Evolutionary conservation across 1,140 invertebrate genomes (phyloP), one percentile per base, ranked within the genome.

Genomic region (Diuraphis noxia): DNA sequence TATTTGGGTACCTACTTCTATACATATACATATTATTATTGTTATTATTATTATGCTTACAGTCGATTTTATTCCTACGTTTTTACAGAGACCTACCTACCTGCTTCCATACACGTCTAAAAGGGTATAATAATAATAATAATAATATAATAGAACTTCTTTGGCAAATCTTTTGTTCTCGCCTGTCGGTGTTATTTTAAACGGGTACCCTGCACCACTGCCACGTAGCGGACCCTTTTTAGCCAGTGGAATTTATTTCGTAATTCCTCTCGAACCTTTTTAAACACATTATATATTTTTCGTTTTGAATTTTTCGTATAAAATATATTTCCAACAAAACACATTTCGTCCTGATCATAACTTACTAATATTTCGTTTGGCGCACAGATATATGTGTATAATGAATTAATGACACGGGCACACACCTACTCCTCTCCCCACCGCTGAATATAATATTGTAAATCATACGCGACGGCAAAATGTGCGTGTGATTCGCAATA

Each of bases 111-210:
- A 77, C 34, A 36, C 34, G 8, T 19, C n/a, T 36, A 79, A 79
- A 79, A 36, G 34, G 36, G 36, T 79, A 79, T 79, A 9, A 34
- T 79, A 79, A 79, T 63, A 72, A 72, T 63, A 63, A 56, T 36
- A 79, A 79, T 79, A 36, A 23, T 81, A 81, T 81, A 81, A 81
- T 38, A 25, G 23, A 25, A 81, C 21, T 81, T 81, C 36, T 81
- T 81, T 38, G 38, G 79, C 23, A 43, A 82, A 82, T 41, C 38
- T 82, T 82, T 82, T 82, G 38, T 41, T 41, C 81, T 82, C 81
- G 36, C 40, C 81, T 17, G 81, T 82, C 40, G 81, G 38, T 82
- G 81, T 82, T 82, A 82, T 82, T 82, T 41, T 82, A n/a, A 82
- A 41, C 81, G 30, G 38, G 81, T n/a, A n/a, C 56, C 56, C 56